Conservation (phyloP, 2,797 vertebrate species). For the Scarus forsteni region DNA sequence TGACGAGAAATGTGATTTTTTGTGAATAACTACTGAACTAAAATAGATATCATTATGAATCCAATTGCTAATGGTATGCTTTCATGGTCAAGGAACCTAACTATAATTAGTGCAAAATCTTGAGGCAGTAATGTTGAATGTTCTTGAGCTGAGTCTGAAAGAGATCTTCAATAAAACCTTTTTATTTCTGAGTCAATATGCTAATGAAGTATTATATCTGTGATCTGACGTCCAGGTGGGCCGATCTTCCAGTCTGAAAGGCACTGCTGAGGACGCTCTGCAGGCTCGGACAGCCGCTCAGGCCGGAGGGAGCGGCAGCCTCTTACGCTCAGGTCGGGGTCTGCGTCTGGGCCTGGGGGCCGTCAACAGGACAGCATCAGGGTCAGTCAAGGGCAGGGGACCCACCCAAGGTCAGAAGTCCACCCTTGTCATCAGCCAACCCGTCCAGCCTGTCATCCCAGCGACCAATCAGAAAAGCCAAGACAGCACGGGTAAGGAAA, state of each 20-base stretch:
- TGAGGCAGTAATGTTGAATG: no score
- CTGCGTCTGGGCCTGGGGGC: conserved; percentile 84
- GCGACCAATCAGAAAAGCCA: conserved; percentile 80
- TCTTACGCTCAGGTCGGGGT: conserved; percentile 90
- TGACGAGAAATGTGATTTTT: no score
- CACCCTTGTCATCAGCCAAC: conserved; percentile 76
- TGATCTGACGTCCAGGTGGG: conserved; percentile 62
- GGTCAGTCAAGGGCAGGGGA: conserved; percentile 86
- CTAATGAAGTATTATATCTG: neutral
- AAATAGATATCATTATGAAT: no score
- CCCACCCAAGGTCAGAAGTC: conserved; percentile 88
- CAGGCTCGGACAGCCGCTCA: conserved; percentile 80
- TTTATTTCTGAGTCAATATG: no score
- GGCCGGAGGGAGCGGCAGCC: conserved; percentile 84
- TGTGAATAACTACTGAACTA: no score
- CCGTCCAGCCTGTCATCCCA: conserved; percentile 86
- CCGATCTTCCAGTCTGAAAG: conserved; percentile 67
- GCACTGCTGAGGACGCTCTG: conserved; percentile 65
- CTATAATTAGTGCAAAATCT: no score
- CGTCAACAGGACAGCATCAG: conserved; percentile 65
- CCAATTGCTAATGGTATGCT: no score
- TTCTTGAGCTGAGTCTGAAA: no score
- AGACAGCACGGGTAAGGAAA: conserved; percentile 86
- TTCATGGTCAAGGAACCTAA: no score
- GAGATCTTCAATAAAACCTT: no score